Evolutionary conservation across 2,888 invertebrate species (phyloP).

Genomic region (Drosophila maculinotata): DNA sequence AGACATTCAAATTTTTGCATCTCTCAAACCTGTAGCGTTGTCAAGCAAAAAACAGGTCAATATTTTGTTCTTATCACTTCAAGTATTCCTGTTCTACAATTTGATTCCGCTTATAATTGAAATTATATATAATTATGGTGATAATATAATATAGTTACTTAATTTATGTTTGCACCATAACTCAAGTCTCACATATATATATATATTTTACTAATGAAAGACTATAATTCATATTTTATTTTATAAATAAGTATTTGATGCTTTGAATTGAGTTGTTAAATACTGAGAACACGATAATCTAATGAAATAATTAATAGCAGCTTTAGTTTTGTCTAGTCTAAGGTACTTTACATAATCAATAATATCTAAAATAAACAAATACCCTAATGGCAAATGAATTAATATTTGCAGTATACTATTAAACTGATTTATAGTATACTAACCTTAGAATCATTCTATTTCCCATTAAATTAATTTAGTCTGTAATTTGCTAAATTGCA

Average conservation of each 20-base stretch:
- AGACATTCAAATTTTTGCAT: background rate
- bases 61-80: conserved; percentile 32
- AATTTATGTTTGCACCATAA: background rate
- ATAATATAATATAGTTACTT: background rate
- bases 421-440: no score
- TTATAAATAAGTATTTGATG: no score
- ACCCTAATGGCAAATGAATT: background rate
- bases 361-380: background rate
- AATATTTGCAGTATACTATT: no score
- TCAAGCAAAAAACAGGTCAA: background rate
- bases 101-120: conserved; percentile 3
- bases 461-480: background rate
- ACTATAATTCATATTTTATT: no score
- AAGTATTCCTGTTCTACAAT: background rate
- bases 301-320: no score
- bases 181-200: no score
- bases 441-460: no score
- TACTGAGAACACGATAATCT: no score
- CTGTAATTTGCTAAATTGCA: background rate
- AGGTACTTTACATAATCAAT: background rate
- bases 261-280: no score
- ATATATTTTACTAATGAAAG: no score
- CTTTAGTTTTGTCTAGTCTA: no score
- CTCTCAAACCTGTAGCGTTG: background rate
- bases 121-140: background rate